Evolutionary conservation across 2,888 invertebrate species (phyloP), one percentile per base, ranked within the genome.

Genomic region (Pristionchus maxplancki): DNA sequence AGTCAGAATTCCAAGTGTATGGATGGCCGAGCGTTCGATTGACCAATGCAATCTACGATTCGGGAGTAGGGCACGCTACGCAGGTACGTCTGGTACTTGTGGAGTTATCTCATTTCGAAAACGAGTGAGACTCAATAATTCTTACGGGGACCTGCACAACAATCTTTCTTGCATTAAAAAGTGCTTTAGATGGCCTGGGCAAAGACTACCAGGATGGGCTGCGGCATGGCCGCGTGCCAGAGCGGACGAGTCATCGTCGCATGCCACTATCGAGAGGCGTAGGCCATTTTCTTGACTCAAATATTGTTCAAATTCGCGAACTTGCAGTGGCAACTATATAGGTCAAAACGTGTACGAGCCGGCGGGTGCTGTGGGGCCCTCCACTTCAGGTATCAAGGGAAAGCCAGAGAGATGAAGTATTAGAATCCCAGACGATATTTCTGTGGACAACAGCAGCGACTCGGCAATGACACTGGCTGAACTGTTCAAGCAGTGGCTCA

Each of bases 21-120:
- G 78, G 78, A 37, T 78, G 78, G 78, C 78, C 78, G 37, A 11
- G n/a, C 40, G n/a, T 78, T 24, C 11, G 17, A 9, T 44, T 78
- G 24, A 78, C 89, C 50, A 81, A 50, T 48, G 37, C 31, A 1
- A 40, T 87, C 44, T 88, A 88, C 50, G 86, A 83, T 24, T 88
- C 85, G 34, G 90, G 89, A 37, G 87, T 90, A 62, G 90, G 89
- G 2, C 90, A 90, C 86, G 90, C 89, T 0, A 78, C 78, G 20
- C 78, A 78, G 78, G 78, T 78, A 44, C 17, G 15, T 31, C 1
- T 34, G 1, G 6, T 34, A 15, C 13, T 67, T 64, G 17, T 9
- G 1, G 13, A 67, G 5, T 67, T 67, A 31, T 34, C 67, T 13
- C 9, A 15, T 67, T 67, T 31, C 11, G 9, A 67, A 31, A 28